Base-by-base conservation (phyloP, 2,888 invertebrate species). In the Atethmia centrago region DNA sequence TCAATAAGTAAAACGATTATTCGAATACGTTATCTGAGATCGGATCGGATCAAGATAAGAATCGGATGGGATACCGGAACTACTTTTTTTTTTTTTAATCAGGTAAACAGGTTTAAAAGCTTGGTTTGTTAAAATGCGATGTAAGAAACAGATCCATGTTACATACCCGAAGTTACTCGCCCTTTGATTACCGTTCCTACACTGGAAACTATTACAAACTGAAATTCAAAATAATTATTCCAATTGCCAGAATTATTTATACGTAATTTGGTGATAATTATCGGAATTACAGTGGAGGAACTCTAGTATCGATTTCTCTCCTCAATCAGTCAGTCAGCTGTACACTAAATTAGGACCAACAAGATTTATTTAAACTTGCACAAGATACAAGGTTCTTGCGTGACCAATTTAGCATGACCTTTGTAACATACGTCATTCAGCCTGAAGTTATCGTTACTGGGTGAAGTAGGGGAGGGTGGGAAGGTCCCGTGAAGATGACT, bases 321-420 rank as follows among this genome's bases (percentile, higher is more conserved):
- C 61, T 3, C 25, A 28, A 70, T 63, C 9, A 47, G 36, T 49
- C 56, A 62, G 10, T 28, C 49, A 58, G 55, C 28, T 62, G 25
- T 42, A 66, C 45, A 45, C 51, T 72, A 63, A 65, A 80, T 71
- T 56, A 56, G 42, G 36, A 66, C 47, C 56, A 68, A 77, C 73
- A 83, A 87, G 83, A 83, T 88, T 86, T 82, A 62, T 74, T 85
- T 82, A 75, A 89, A 83, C 88, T 88, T 89, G 75, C 77, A 80
- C 61, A 78, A 83, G 78, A 79, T 68, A 81, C 63, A 79, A 83
- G 75, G 73, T 75, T 66, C 36, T 72, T 58, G 42, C 31, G n/a
- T 55, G 40, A 45, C 87, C 69, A 87, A 49, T 78, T 59, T 67
- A 61, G 25, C 14, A 21, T 56, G 78, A 73, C 65, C 83, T 69